Conservation (phyloP, 2,888 invertebrate genomes). For the Noctua janthe region DNA sequence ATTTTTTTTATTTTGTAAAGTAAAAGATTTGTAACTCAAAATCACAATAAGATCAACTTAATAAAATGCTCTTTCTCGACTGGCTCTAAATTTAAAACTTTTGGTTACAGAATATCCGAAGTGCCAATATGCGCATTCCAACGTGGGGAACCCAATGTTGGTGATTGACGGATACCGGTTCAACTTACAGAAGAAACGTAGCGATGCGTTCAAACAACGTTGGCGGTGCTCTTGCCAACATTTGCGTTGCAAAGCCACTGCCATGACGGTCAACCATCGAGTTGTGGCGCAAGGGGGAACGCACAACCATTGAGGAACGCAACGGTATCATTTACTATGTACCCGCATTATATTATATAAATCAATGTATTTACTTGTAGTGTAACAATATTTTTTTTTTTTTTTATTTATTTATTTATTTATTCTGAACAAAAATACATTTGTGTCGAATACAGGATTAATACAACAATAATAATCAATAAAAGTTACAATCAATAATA, state of each 20-base stretch:
- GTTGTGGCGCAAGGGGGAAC: constrained; percentile 29
- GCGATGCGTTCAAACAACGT: constrained; percentile 25
- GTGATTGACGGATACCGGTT: constrained; percentile 41
- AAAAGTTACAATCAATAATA: too few species aligned
- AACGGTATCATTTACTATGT: background rate
- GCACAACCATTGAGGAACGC: constrained; percentile 37
- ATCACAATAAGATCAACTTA: too few species aligned
- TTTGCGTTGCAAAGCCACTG: constrained; percentile 55
- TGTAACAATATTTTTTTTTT: too few species aligned
- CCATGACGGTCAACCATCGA: constrained; percentile 16
- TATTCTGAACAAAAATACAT: too few species aligned
- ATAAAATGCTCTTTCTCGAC: background rate
- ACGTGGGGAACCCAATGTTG: constrained; percentile 45
- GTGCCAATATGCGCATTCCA: constrained; percentile 33
- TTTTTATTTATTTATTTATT: too few species aligned
- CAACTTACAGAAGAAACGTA: constrained; percentile 40
- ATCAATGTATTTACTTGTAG: background rate
- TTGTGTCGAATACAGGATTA: too few species aligned
- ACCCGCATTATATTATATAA: background rate
- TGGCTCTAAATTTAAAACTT: background rate
- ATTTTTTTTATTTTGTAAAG: too few species aligned
- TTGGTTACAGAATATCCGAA: constrained; percentile 33
- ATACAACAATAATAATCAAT: too few species aligned
- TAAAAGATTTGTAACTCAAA: too few species aligned
- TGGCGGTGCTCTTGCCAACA: constrained; percentile 54